Base-by-base conservation (phyloP, 2,113 vertebrate species). In the Herpailurus yagouaroundi region DNA sequence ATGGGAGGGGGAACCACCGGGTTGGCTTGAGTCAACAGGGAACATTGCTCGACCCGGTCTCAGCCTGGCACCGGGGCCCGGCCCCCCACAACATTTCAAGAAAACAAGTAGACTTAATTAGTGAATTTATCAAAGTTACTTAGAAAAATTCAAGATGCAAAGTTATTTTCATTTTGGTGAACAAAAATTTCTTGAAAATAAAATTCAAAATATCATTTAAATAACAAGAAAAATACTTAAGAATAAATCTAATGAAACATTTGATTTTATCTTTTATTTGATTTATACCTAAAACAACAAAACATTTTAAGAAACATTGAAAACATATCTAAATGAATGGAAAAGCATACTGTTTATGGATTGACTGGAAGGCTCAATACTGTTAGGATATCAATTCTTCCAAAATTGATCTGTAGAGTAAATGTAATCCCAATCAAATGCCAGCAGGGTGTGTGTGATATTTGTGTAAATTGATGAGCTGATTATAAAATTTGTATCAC, bases 371-470 rank as follows among this genome's bases (percentile, higher is more conserved):
- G 11, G 29, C n/a, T 86, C 13, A 21, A 27, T 52, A 92, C 3
- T 81, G 31, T 89, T 95, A 89, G 19, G 16, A 89, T 92, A 48
- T 86, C 15, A 85, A 31, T 71, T 97, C 31, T 50, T 95, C 68
- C 9, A 83, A 89, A 97, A 97, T 36, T 55, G 41, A 80, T 86
- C 10, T 23, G 81, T 60, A 60, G 63, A 82, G 88, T 94, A 89
- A 71, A 66, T 77, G 23, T 33, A 94, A 86, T 45, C 7, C 13
- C 27, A 82, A 64, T 57, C 23, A 86, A 94, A 89, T 81, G 48
- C 38, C 36, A 77, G 27, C 1, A 85, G 8, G 11, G n/a, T 93
- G 13, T 83, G 50, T 86, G 57, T 94, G 23, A 11, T 87, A 4
- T 80, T 36, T 92, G 27, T 91, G 9, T 91, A 93, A 81, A 89